A percentile compares a stretch with the other conserved stretches of the same genome.
These are phyloP conservation scores for Mycetomoellerius zeteki DNA, from an alignment of 1,140 invertebrate species.

Conservation along the genomic window DNA sequence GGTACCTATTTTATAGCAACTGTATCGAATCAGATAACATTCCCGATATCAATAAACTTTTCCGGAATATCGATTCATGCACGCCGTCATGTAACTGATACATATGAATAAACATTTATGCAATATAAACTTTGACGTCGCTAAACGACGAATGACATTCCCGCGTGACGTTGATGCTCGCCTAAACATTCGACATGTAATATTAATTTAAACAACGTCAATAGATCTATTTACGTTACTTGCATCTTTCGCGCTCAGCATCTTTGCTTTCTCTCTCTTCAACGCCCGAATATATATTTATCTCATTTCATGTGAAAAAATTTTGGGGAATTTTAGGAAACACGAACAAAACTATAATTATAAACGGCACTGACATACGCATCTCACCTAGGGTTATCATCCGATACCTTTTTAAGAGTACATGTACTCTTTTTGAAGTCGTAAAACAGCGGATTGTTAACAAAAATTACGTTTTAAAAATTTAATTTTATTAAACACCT, in stretches of 20 bases:
- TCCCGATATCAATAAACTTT: slow-evolving; percentile 30
- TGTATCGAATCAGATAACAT: background rate
- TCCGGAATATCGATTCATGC: slow-evolving; percentile 14
- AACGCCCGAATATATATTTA: too few species aligned
- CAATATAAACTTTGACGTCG: slow-evolving; percentile 29
- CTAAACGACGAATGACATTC: slow-evolving; percentile 10
- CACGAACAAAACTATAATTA: too few species aligned
- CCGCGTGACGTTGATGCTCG: background rate
- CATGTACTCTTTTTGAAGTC: too few species aligned
- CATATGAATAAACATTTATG: slow-evolving; percentile 55
- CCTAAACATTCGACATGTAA: slow-evolving; percentile 9
- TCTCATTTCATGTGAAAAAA: too few species aligned
- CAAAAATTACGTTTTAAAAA: too few species aligned
- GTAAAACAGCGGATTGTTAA: too few species aligned
- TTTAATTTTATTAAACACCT: too few species aligned
- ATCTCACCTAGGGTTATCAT: background rate
- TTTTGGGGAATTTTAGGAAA: too few species aligned
- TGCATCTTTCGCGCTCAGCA: too few species aligned
- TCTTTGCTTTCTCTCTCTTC: too few species aligned
- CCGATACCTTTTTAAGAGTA: too few species aligned
- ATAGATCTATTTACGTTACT: too few species aligned
- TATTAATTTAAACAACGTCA: slow-evolving; percentile 32
- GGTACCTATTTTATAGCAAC: background rate
- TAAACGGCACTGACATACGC: background rate
- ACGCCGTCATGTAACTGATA: slow-evolving; percentile 3